Evolutionary conservation across 2,113 vertebrate species (phyloP), one percentile per base, ranked within the genome.

Genomic region (Sphyrna mokarran): DNA sequence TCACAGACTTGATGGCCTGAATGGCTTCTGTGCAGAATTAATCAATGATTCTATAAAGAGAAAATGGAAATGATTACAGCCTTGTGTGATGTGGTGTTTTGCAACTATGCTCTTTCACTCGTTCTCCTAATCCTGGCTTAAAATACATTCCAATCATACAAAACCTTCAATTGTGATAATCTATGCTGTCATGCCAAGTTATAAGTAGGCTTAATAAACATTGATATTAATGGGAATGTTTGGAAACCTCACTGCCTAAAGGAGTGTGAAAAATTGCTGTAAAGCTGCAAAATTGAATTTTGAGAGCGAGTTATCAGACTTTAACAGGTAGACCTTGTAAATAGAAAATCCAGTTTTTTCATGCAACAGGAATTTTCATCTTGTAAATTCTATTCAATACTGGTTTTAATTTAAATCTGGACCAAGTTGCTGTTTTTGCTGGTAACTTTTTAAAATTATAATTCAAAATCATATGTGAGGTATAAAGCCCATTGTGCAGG

Each of bases 211-310:
- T 95, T 70, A 95, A 48, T 95, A 95, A 95, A 76, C 68, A 95
- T 76, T 95, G 94, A 76, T 95, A 95, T 95, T 95, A 95, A 95
- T 95, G 94, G 69, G 69, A 94, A 94, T 94, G 66, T 94, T 94
- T 69, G 37, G 66, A 95, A 95, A 76, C 11, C 94, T 68, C 69
- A 54, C 94, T 72, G 94, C 40, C 69, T 95, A 76, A 95, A 95
- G 94, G 69, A 95, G 94, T 95, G 94, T 95, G 94, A 95, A 95
- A 72, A 72, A 95, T 95, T 76, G 94, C 69, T 95, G 94, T 33
- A 72, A 76, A 95, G 94, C 69, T 54, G 94, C 69, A 95, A 95
- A 95, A 95, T 95, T 95, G 94, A 95, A 95, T 95, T 54, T 70
- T 48, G 69, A 95, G 40, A 76, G 94, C 40, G 23, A 70, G 94